Evolutionary conservation across 2,888 invertebrate species (phyloP).

Genomic region (Diaprepes abbreviatus): DNA sequence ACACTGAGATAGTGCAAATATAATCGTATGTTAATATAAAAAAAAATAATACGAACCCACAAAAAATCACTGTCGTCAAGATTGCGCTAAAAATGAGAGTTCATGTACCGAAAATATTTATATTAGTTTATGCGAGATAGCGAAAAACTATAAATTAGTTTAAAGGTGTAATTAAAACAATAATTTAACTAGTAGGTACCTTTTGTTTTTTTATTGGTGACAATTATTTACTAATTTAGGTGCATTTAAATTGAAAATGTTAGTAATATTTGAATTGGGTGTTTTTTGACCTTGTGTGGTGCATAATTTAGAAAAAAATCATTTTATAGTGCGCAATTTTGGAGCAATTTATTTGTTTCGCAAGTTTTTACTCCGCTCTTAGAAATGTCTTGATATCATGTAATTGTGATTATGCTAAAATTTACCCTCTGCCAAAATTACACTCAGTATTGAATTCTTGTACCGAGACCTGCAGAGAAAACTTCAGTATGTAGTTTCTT

Average conservation of each 20-base stretch:
- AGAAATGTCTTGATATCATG: no score
- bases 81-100: neutral
- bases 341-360: no score
- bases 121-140: neutral
- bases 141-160: neutral
- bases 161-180: conserved; percentile 4
- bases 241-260: neutral
- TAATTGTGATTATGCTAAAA: no score
- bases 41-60: no score
- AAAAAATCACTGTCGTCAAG: neutral
- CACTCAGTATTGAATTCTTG: no score
- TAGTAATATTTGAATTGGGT: neutral
- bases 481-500: no score
- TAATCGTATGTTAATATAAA: no score
- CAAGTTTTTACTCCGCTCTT: no score
- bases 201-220: conserved; percentile 2
- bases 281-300: neutral
- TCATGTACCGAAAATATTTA: neutral
- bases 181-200: neutral
- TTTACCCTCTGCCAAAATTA: no score
- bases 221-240: conserved; percentile 4
- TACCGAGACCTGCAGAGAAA: no score
- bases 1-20: no score
- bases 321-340: no score
- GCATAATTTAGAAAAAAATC: neutral